Evolutionary conservation across 1,140 invertebrate genomes (phyloP).

Genomic region (Bradynema listronoti): DNA sequence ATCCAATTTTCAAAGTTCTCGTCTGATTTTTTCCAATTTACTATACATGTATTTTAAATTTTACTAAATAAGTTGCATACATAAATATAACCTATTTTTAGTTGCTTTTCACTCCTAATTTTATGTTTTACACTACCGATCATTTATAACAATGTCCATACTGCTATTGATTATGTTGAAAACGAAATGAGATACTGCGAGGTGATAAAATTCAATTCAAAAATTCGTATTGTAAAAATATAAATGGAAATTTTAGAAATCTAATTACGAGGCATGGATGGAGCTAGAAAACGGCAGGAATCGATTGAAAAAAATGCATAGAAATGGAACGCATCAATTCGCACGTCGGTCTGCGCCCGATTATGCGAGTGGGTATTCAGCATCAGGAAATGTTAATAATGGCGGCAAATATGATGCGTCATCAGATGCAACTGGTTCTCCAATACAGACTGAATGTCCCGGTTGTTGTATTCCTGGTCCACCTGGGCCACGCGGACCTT

Average conservation of each 20-base stretch:
- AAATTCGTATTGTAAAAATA: not conserved
- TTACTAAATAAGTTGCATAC: too few species aligned
- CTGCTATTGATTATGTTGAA: constrained; percentile 54
- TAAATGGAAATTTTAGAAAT: constrained; percentile 31
- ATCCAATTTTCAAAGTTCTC: too few species aligned
- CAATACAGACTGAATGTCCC: constrained; percentile 52
- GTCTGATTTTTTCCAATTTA: too few species aligned
- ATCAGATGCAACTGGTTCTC: constrained; percentile 44
- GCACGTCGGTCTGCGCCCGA: not conserved
- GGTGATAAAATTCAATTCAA: constrained; percentile 11
- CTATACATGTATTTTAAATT: too few species aligned
- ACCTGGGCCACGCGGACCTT: constrained; percentile 42
- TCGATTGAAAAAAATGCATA: constrained; percentile 7
- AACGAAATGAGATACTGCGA: constrained; percentile 56
- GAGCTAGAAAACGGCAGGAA: constrained; percentile 44
- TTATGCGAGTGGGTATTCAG: constrained; percentile 35
- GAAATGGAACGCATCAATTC: not conserved
- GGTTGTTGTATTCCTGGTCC: constrained; percentile 55
- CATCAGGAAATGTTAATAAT: constrained; percentile 18
- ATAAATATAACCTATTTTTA: constrained; percentile 34
- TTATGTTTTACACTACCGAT: constrained; percentile 49
- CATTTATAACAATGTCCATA: constrained; percentile 57
- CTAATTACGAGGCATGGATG: constrained; percentile 45
- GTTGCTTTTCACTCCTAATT: constrained; percentile 48
- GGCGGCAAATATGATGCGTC: constrained; percentile 1